phyloP scores from a whole-genome alignment of 2,797 vertebrate species.

The Chelmon rostratus region DNA sequence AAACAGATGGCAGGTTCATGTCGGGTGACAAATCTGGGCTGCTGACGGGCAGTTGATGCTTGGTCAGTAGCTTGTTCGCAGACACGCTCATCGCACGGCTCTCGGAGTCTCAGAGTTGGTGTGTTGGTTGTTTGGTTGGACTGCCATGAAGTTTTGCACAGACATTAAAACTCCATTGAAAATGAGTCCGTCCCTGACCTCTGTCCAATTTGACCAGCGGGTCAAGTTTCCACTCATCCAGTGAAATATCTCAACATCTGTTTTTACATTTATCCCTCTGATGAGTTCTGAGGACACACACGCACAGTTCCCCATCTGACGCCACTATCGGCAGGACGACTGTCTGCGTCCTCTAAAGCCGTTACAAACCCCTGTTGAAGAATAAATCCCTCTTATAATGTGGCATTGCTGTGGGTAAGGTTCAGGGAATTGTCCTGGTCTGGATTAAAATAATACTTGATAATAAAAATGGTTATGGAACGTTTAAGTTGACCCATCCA shows the following conservation, averaged over 20 bases:
- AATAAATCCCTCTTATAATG: not conserved
- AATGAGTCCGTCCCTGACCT: not conserved
- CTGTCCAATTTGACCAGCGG: not conserved
- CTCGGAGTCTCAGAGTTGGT: not conserved
- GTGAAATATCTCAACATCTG: not conserved
- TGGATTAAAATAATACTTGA: not conserved
- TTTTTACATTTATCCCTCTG: not conserved
- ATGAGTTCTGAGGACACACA: not conserved
- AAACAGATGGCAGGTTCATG: constrained; percentile 16
- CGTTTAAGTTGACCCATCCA: not conserved
- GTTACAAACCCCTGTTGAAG: not conserved
- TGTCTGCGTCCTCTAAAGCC: not conserved
- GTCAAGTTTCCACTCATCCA: not conserved
- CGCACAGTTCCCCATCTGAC: not conserved
- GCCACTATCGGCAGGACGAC: not conserved
- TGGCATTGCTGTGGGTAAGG: not conserved
- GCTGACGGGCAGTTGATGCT: not conserved
- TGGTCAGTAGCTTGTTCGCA: not conserved
- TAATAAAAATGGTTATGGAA: not conserved
- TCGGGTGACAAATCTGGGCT: not conserved
- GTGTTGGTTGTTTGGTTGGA: not conserved
- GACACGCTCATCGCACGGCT: not conserved
- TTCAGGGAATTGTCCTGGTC: not conserved
- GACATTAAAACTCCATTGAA: not conserved
- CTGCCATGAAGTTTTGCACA: not conserved